A percentile compares a stretch with the other conserved stretches of the same genome.
Conservation (phyloP, 2,888 invertebrate species). For the Ophion costatus region DNA sequence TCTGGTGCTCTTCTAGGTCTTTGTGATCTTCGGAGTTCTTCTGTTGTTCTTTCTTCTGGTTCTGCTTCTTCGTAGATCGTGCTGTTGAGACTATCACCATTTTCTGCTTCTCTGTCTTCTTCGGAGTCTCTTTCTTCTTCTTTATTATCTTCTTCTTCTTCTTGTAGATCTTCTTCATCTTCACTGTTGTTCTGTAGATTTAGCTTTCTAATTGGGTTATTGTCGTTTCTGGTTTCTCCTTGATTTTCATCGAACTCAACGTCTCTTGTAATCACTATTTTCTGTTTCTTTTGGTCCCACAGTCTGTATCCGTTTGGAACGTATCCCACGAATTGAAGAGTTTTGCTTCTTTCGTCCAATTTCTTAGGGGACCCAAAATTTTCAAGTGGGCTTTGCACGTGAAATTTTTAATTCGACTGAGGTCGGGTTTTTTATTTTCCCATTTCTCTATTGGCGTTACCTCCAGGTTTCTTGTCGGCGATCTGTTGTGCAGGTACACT, state of each 20-base stretch:
- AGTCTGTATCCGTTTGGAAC: conserved; percentile 68
- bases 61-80: conserved; percentile 23
- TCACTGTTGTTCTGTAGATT: not conserved
- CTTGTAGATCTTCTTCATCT: not conserved
- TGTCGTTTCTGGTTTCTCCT: too few species aligned
- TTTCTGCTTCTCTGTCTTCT: conserved; percentile 16
- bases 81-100: not conserved
- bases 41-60: not conserved
- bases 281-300: conserved; percentile 66
- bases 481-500: conserved; percentile 66
- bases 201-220: too few species aligned
- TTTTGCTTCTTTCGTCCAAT: conserved; percentile 71
- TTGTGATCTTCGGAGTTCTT: conserved; percentile 12
- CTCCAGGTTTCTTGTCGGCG: conserved; percentile 64
- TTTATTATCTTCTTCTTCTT: conserved; percentile 7
- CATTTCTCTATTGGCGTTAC: conserved; percentile 75
- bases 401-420: conserved; percentile 74
- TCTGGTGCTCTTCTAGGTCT: not conserved
- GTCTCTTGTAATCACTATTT: conserved; percentile 63
- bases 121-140: not conserved
- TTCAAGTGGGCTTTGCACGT: conserved; percentile 73
- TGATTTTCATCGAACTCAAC: conserved; percentile 43
- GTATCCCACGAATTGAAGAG: conserved; percentile 71
- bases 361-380: conserved; percentile 69
- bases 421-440: conserved; percentile 71